Conservation (phyloP, 2,888 invertebrate genomes). For the Ceraclea dissimilis region DNA sequence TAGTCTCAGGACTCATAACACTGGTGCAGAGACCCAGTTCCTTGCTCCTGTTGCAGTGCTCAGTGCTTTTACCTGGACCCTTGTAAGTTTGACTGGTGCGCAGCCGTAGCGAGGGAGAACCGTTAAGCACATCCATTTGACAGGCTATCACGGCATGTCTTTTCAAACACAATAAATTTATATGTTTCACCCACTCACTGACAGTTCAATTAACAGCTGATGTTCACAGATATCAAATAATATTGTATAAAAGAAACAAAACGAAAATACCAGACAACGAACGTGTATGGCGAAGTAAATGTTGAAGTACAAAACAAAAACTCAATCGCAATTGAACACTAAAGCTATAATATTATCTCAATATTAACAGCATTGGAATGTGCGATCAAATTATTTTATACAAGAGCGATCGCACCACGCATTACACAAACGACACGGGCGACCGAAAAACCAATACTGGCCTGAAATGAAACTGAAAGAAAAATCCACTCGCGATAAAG, state of each 20-base stretch:
- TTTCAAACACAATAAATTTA: slow-evolving; percentile 20
- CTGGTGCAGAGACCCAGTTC: slow-evolving; percentile 58
- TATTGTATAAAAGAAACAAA: too few relatives aligned
- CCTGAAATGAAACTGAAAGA: not conserved
- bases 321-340: too few relatives aligned
- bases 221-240: not conserved
- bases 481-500: too few relatives aligned
- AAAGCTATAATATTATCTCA: too few relatives aligned
- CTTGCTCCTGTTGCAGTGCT: slow-evolving; percentile 33
- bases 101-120: slow-evolving; percentile 42
- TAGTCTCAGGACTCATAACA: slow-evolving; percentile 62
- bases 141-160: slow-evolving; percentile 42
- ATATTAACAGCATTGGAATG: not conserved
- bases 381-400: not conserved
- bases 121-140: slow-evolving; percentile 41
- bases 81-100: slow-evolving; percentile 11
- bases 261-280: too few relatives aligned
- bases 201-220: slow-evolving; percentile 14
- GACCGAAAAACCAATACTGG: not conserved
- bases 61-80: slow-evolving; percentile 9
- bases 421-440: not conserved
- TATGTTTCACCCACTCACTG: slow-evolving; percentile 9
- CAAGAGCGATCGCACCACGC: not conserved
- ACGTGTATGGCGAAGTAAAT: too few relatives aligned
- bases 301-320: too few relatives aligned